Evolutionary conservation across 1,140 invertebrate genomes (phyloP).

Genomic region (Drosophila sproati): DNA sequence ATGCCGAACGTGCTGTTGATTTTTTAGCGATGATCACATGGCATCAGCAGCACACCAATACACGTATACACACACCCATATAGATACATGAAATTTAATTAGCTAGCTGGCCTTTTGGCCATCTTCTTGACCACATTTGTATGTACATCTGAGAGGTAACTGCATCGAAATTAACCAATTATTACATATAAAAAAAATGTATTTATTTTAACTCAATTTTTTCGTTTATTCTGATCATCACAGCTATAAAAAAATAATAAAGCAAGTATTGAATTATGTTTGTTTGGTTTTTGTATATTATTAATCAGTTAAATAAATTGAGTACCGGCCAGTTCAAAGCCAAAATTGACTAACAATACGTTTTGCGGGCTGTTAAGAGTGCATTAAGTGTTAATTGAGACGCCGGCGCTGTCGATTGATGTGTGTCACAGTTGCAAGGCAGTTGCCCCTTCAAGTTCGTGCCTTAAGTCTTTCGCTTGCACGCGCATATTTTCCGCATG

Average conservation of each 20-base stretch:
- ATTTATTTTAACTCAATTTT: slow-evolving; percentile 29
- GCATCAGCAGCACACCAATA: slow-evolving; percentile 19
- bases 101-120: slow-evolving; percentile 69
- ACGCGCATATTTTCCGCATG: slow-evolving; percentile 66
- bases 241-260: slow-evolving; percentile 1
- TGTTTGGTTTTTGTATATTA: slow-evolving; percentile 13
- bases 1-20: slow-evolving; percentile 68
- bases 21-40: slow-evolving; percentile 81
- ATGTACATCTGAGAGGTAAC: slow-evolving; percentile 10
- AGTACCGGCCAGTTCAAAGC: slow-evolving; percentile 22
- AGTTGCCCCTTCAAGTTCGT: slow-evolving; percentile 52
- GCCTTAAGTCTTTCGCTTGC: slow-evolving; percentile 67
- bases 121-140: slow-evolving; percentile 20
- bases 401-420: slow-evolving; percentile 33
- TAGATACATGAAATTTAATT: slow-evolving; percentile 69
- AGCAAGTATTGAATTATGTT: slow-evolving; percentile 23
- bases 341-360: slow-evolving; percentile 9
- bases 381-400: slow-evolving; percentile 55
- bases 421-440: slow-evolving; percentile 39
- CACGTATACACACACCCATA: slow-evolving; percentile 16
- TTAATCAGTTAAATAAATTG: slow-evolving; percentile 12
- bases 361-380: slow-evolving; percentile 39
- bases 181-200: slow-evolving; percentile 23
- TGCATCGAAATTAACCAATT: slow-evolving; percentile 42
- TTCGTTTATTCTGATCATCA: background rate